These are phyloP conservation scores for Numenius arquata DNA, from an alignment of 2,113 vertebrate genomes.

Conservation along the genomic window DNA sequence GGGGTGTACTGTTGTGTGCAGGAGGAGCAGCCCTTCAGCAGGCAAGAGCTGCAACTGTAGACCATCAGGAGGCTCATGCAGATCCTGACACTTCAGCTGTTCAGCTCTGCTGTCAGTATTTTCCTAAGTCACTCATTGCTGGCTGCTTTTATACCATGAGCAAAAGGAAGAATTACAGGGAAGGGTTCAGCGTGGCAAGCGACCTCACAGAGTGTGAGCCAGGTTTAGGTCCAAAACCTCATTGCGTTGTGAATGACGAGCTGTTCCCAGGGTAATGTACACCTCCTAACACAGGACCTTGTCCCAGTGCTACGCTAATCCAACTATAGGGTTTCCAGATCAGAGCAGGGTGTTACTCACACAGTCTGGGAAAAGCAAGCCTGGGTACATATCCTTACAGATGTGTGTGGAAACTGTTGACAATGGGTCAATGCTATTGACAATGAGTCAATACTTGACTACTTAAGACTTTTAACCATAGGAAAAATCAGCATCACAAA, in stretches of 20 bases:
- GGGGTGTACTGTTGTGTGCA: rapidly evolving
- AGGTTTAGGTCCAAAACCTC: background rate
- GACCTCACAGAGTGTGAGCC: background rate
- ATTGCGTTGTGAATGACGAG: rapidly evolving
- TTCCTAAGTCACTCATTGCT: too few relatives aligned
- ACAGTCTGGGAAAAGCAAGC: background rate
- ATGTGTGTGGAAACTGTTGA: background rate
- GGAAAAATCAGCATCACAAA: background rate
- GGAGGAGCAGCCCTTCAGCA: background rate
- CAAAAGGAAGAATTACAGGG: too few relatives aligned
- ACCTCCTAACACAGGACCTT: too few relatives aligned
- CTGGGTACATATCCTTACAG: background rate
- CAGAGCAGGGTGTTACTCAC: background rate
- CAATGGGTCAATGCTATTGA: background rate
- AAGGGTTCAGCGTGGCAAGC: too few relatives aligned
- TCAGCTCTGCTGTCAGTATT: too few relatives aligned
- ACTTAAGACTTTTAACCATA: background rate
- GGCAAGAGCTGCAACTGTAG: background rate
- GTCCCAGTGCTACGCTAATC: rapidly evolving
- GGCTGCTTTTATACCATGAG: too few relatives aligned
- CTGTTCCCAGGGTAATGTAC: background rate
- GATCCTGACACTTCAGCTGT: background rate
- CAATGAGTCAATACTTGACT: background rate
- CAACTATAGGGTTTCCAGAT: background rate
- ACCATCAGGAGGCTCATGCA: background rate